Base-by-base conservation (phyloP, 35 echinoderm and acorn worm species). In the Apostichopus californicus region DNA sequence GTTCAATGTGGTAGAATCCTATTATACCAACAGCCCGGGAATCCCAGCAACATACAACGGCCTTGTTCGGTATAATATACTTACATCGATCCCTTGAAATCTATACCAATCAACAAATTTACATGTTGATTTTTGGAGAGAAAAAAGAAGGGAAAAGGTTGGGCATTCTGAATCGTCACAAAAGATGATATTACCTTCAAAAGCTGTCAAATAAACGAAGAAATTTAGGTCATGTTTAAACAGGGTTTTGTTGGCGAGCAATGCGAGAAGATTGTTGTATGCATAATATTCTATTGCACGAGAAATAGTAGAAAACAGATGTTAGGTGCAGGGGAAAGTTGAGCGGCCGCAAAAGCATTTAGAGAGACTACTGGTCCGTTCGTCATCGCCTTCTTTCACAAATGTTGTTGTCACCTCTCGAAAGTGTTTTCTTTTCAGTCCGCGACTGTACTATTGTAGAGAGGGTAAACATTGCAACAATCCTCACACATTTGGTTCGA, bases 211-310 rank as follows among this genome's bases (percentile, higher is more conserved):
- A 85, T 85, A 85, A 85, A 60, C 12, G 13, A 85, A 59, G 34
- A 81, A 85, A 85, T 85, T 85, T 85, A 59, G 81, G 81, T 85
- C 81, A 85, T 85, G 81, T 85, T 85, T 85, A 85, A 85, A 85
- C 81, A 85, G 81, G 55, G 55, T 60, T 85, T 85, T 85, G 55
- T 56, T 21, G 10, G 55, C 55, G 81, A 25, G 57, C 55, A 58
- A 85, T 58, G 57, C 54, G 81, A 60, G 21, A 58, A 52, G 57
- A 85, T 85, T 85, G 54, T 85, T 46, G 81, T 85, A 85, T 59
- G 54, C 81, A 85, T 85, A 85, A 59, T 85, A 85, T 85, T 85
- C 81, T 22, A 85, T 85, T 56, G 81, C 81, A 85, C 57, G 56
- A 18, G 71, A 24, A 1, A 85, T 58, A 17, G 81, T 85, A 23